Evolutionary conservation across 2,888 invertebrate species (phyloP).

Genomic region (Tipula vernalis): DNA sequence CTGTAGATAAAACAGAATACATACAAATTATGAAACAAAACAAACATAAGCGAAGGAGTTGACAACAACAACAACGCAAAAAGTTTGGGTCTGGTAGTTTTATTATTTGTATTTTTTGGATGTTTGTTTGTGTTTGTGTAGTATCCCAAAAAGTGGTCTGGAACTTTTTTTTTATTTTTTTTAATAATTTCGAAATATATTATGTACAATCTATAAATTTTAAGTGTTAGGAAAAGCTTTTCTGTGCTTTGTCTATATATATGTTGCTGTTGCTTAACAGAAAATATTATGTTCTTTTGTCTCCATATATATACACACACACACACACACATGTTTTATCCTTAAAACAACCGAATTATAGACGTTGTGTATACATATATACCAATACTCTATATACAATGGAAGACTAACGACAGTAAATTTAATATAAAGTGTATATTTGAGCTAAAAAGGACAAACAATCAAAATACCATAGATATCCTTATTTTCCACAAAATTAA

Average conservation of each 20-base stretch:
- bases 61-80: neutral
- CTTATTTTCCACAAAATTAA: constrained; percentile 4
- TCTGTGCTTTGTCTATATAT: neutral
- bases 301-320: neutral
- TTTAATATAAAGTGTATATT: neutral
- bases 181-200: neutral
- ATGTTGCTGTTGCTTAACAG: neutral
- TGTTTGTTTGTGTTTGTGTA: neutral
- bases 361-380: neutral
- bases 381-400: neutral
- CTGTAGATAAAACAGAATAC: neutral
- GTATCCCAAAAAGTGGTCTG: neutral
- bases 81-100: neutral
- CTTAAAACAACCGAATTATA: neutral
- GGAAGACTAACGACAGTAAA: neutral
- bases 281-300: neutral
- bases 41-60: neutral
- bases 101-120: neutral
- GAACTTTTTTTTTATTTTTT: neutral
- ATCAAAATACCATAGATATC: neutral
- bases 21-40: neutral
- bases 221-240: neutral
- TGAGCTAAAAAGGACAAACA: neutral
- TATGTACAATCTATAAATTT: neutral
- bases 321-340: neutral